phyloP scores from a whole-genome alignment of 2,113 vertebrate species.

The Leucosticte australis region DNA sequence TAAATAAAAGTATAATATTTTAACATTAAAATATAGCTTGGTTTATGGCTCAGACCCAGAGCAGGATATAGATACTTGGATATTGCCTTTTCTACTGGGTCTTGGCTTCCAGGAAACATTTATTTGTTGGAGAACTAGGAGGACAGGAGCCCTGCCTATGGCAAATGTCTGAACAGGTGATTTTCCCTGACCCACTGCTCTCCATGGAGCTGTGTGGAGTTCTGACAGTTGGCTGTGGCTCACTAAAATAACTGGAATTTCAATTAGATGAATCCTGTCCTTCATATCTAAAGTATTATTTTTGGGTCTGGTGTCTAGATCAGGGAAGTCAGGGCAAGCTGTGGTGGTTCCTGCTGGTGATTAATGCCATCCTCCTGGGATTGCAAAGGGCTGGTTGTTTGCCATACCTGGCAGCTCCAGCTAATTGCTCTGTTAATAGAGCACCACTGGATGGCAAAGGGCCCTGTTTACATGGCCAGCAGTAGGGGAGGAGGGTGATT shows the following conservation, averaged over 20 bases:
- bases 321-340: neutral
- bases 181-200: neutral
- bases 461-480: neutral
- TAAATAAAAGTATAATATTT: neutral
- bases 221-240: neutral
- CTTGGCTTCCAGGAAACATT: neutral
- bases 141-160: neutral
- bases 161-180: neutral
- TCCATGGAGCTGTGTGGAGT: neutral
- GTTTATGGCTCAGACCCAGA: neutral
- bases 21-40: neutral
- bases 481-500: neutral
- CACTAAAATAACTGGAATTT: neutral
- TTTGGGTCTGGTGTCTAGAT: neutral
- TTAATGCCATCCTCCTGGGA: neutral
- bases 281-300: neutral
- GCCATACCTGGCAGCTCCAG: neutral
- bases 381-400: neutral
- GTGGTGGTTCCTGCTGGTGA: neutral
- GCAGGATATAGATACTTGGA: neutral
- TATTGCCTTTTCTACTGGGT: neutral
- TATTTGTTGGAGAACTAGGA: neutral
- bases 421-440: constrained; percentile 16
- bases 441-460: neutral
- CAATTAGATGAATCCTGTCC: neutral